These are phyloP conservation scores for Bungarus multicinctus DNA, from an alignment of 2,113 vertebrate species.

Conservation along the genomic window DNA sequence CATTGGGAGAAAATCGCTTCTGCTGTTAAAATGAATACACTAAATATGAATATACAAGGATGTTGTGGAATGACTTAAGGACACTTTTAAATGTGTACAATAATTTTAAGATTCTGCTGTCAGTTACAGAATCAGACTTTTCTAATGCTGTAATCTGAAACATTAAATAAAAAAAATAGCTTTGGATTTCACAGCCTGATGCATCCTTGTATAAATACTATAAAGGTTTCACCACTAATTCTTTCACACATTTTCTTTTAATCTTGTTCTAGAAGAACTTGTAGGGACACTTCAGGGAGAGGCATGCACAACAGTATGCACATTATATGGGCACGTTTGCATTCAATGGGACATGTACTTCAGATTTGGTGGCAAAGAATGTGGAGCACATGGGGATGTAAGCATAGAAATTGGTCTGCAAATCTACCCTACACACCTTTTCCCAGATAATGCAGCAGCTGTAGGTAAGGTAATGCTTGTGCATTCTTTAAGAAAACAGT, in stretches of 20 bases:
- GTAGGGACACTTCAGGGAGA: neutral
- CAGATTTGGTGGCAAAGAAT: neutral
- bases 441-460: neutral
- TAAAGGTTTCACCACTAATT: neutral
- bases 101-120: neutral
- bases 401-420: neutral
- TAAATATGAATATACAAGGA: neutral
- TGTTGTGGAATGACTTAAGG: neutral
- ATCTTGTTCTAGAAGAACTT: neutral
- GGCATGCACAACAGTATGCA: neutral
- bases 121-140: neutral
- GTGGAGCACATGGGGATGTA: neutral
- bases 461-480: neutral
- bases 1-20: neutral
- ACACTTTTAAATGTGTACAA: neutral
- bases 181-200: neutral
- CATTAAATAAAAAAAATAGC: neutral
- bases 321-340: neutral
- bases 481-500: neutral
- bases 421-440: neutral
- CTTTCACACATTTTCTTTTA: neutral
- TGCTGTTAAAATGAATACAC: neutral
- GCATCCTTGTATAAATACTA: neutral
- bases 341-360: neutral
- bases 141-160: neutral